Base-by-base conservation (phyloP, 2,888 invertebrate species). In the Diaperis boleti region DNA sequence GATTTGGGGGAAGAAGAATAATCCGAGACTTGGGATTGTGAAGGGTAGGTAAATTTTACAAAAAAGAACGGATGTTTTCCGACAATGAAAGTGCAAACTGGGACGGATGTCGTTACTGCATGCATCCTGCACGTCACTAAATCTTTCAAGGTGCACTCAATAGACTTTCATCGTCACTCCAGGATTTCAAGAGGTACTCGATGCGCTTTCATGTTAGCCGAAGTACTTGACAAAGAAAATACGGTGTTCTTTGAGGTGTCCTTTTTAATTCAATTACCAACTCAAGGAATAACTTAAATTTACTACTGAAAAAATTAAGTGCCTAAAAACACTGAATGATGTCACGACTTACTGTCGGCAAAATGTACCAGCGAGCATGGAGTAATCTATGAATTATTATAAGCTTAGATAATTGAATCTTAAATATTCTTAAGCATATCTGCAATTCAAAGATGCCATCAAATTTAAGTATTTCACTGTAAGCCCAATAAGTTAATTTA, bases 171-270 rank as follows among this genome's bases (percentile, higher is more conserved):
- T 45, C 45, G 14, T 29, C 45, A 29, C 52, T 52, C 33, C 33
- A 26, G 20, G 22, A 17, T 10, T 45, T 11, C 1, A 26, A 45
- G 37, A 20, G 45, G 57, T 47, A 37, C 57, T 57, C 37, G 29
- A 57, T 15, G 47, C 10, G 15, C 57, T 57, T 57, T 56, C 31
- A 57, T 57, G 47, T 57, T 57, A 47, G 29, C 41, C 54, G 39
- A 22, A 2, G 41, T 13, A 41, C 41, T 41, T 17, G 8, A 41
- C 54, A 54, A 54, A 54, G 54, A 54, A 54, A 54, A 54, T 29
- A 54, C 10, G 29, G 20, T 15, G 8, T 17, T 10, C 29, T 29
- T 22, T n/a, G 29, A 20, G 8, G 10, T 11, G 35, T 5, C 10
- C 33, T 50, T 47, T 37, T 35, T 50, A 50, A 50, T 50, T 50